Evolutionary conservation across 2,113 vertebrate genomes (phyloP), one percentile per base, ranked within the genome.

Genomic region (Sinosuthora webbiana): DNA sequence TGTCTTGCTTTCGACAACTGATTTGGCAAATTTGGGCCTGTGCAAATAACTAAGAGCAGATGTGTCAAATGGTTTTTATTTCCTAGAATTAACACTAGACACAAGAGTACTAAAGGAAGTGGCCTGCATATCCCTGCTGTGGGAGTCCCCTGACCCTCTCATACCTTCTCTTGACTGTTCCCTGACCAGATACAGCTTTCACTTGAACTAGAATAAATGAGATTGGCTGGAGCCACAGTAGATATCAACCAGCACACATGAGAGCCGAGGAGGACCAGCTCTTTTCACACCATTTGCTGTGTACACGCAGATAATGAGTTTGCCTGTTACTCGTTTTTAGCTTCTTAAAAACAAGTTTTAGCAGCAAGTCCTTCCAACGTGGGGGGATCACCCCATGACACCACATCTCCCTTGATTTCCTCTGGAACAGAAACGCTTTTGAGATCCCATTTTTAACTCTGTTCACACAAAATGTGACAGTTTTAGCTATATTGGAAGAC

Each of bases 51-150:
- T 37, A 64, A 89, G 75, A 88, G 88, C 92, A 96, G 90, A 96
- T 95, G 94, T 92, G 85, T 93, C 86, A 92, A 96, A 62, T 93
- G 83, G 2, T 92, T 94, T 93, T 90, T 94, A 93, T 95, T 96
- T 94, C 85, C 85, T 88, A 88, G 64, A 93, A 93, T 94, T 92
- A 93, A 81, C 55, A 39, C 59, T 93, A 78, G 85, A 75, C 37
- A 56, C 47, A 67, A 41, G 39, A 80, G n/a, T 13, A 53, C 33
- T 20, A 18, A 59, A 86, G 76, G 78, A 93, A 95, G 60, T 63
- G 68, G 68, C 83, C 85, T 89, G 30, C 39, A 5, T 30, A 45
- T 57, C 49, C 53, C 69, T 5, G 1, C 45, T 3, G 1, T 47
- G 50, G 42, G 31, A 88, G 11, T 39, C 60, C 64, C 18, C 31